Conservation (phyloP, 2,888 invertebrate species). For the Acleris laterana region DNA sequence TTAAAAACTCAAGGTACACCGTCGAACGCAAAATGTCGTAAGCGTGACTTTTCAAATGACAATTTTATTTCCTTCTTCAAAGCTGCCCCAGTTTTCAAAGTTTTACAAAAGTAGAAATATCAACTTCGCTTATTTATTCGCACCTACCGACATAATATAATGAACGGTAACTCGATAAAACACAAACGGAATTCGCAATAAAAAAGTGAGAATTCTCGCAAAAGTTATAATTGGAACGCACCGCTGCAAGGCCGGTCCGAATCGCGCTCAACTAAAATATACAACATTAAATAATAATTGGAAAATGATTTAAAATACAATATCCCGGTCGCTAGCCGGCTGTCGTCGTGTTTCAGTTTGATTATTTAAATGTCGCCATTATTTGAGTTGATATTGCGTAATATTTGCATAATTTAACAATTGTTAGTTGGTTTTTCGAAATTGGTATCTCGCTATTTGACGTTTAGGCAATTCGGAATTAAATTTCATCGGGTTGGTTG, state of each 20-base stretch:
- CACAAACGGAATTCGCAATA: slow-evolving; percentile 24
- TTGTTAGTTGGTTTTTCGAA: slow-evolving; percentile 4
- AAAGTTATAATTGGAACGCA: slow-evolving; percentile 38
- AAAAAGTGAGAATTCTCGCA: slow-evolving; percentile 23
- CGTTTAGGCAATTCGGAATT: neutral
- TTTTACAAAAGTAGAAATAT: slow-evolving; percentile 21
- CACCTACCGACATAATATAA: slow-evolving; percentile 15
- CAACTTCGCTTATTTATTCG: slow-evolving; percentile 31
- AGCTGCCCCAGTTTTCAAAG: slow-evolving; percentile 7
- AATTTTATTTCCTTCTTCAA: slow-evolving; percentile 17
- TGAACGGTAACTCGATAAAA: slow-evolving; percentile 22
- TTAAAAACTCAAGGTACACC: neutral
- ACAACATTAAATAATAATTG: slow-evolving; percentile 35
- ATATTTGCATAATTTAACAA: slow-evolving; percentile 29
- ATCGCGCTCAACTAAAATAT: slow-evolving; percentile 23
- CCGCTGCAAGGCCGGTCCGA: slow-evolving; percentile 30
- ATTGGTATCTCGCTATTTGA: neutral
- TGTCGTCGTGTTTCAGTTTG: slow-evolving; percentile 30
- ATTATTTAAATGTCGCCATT: slow-evolving; percentile 29
- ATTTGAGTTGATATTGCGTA: slow-evolving; percentile 23
- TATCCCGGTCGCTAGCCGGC: slow-evolving; percentile 19
- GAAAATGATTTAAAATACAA: slow-evolving; percentile 35
- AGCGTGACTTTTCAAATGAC: slow-evolving; percentile 15
- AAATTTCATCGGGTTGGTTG: neutral
- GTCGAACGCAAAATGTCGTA: slow-evolving; percentile 9